A percentile compares a stretch with the other conserved stretches of the same genome.
phyloP scores from a whole-genome alignment of 2,113 vertebrate genomes.

The Eira barbara region DNA sequence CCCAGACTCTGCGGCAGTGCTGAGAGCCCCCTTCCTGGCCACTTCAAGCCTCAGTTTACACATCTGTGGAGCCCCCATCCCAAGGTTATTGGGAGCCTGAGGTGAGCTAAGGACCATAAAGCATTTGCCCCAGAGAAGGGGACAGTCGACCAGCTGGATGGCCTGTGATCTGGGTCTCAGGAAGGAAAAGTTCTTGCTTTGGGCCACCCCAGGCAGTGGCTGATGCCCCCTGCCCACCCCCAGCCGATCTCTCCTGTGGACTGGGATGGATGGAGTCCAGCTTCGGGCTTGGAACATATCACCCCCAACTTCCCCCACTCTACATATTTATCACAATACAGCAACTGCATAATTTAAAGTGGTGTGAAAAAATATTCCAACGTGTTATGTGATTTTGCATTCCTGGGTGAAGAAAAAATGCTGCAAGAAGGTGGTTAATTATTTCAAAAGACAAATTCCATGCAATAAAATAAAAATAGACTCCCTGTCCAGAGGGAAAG shows the following conservation, averaged over 20 bases:
- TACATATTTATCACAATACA: slow-evolving; percentile 83
- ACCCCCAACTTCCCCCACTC: slow-evolving; percentile 74
- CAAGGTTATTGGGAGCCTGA: not conserved
- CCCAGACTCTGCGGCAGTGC: not conserved
- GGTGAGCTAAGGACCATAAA: not conserved
- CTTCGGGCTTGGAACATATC: slow-evolving; percentile 65
- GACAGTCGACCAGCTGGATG: not conserved
- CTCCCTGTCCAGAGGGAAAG: slow-evolving; percentile 54
- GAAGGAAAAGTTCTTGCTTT: not conserved
- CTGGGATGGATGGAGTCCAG: not conserved
- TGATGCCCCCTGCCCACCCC: not conserved
- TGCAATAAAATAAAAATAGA: slow-evolving; percentile 76
- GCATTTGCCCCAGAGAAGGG: not conserved
- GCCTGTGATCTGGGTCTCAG: not conserved
- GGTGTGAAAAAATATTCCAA: slow-evolving; percentile 82
- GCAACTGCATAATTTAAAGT: slow-evolving; percentile 83
- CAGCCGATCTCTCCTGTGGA: not conserved
- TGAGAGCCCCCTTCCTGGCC: not conserved
- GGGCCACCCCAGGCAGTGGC: not conserved
- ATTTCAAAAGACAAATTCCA: slow-evolving; percentile 81
- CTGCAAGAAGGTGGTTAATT: slow-evolving; percentile 83
- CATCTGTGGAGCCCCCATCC: not conserved
- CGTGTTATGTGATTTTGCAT: slow-evolving; percentile 83
- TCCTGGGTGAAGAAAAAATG: slow-evolving; percentile 81
- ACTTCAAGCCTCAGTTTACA: not conserved